Evolutionary conservation across 2,797 vertebrate genomes (phyloP).

Genomic region (Lindbergichthys nudifrons): DNA sequence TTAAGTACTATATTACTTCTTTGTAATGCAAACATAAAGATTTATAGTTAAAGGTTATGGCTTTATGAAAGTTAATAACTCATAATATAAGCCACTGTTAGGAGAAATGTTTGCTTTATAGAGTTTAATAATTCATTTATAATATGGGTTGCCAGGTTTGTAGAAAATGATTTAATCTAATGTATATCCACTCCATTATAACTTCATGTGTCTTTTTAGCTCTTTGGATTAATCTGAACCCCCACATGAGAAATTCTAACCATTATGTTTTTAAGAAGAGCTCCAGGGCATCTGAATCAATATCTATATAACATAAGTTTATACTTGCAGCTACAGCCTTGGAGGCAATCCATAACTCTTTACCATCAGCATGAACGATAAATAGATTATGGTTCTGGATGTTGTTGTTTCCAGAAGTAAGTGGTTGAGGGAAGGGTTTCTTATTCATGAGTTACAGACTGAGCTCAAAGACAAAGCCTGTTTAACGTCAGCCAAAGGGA

Average conservation of each 20-base stretch:
- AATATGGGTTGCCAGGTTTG: not conserved
- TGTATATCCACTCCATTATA: not conserved
- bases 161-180: not conserved
- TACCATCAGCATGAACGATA: not conserved
- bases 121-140: not conserved
- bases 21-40: not conserved
- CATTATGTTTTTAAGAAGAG: not conserved
- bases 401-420: not conserved
- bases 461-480: too few relatives aligned
- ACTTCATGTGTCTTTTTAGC: not conserved
- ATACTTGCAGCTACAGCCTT: conserved; percentile 4
- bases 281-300: not conserved
- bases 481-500: too few relatives aligned
- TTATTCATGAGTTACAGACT: not conserved
- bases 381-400: not conserved
- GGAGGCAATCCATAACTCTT: not conserved
- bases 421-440: not conserved
- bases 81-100: not conserved
- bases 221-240: not conserved
- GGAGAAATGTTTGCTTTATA: not conserved
- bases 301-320: not conserved
- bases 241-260: not conserved
- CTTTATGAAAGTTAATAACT: not conserved
- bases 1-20: not conserved
- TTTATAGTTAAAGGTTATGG: not conserved